These are phyloP conservation scores for Tragelaphus strepsiceros DNA, from an alignment of 2,113 vertebrate species.

Conservation along the genomic window DNA sequence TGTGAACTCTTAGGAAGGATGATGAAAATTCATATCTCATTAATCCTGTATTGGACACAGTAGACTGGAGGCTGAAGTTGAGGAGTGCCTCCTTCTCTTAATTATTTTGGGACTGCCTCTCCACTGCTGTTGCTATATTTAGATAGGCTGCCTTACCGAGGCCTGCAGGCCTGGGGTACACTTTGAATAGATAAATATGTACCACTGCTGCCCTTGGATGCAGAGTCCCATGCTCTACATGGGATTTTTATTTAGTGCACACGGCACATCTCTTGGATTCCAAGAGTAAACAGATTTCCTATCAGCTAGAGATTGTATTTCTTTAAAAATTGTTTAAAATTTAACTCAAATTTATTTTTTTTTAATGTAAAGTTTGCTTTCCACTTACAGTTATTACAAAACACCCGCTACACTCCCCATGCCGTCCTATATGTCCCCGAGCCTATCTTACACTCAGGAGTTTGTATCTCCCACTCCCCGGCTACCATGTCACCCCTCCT, in stretches of 20 bases:
- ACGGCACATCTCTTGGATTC: background rate
- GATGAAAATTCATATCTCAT: background rate
- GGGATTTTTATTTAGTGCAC: background rate
- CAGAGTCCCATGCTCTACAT: background rate
- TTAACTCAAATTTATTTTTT: background rate
- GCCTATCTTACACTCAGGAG: background rate
- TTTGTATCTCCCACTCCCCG: background rate
- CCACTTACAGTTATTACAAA: background rate
- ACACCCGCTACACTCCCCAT: background rate
- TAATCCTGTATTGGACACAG: background rate
- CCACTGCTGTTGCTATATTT: accelerated
- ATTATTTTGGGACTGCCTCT: background rate
- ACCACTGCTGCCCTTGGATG: background rate
- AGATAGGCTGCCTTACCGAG: background rate
- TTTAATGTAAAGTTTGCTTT: background rate
- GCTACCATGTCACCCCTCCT: background rate
- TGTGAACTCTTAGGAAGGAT: background rate
- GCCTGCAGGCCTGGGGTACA: background rate
- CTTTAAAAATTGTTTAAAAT: background rate
- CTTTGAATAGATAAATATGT: background rate
- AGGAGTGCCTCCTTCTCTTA: background rate
- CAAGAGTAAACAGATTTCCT: background rate
- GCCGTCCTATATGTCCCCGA: background rate
- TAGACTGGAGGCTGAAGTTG: accelerated
- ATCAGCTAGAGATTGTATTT: background rate